phyloP scores from a whole-genome alignment of 2,797 vertebrate genomes.

The Chelon labrosus region DNA sequence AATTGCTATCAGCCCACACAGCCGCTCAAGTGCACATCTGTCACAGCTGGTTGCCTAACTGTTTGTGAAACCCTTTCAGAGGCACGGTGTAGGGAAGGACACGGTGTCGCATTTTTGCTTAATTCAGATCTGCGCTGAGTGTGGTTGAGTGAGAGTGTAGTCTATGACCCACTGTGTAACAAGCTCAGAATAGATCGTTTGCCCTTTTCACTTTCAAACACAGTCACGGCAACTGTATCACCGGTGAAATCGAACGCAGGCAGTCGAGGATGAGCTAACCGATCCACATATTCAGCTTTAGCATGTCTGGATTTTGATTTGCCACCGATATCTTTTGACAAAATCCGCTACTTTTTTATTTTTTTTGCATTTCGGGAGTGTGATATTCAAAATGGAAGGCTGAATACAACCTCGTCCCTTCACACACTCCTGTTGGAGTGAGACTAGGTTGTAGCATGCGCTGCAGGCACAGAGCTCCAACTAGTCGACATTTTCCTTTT shows the following conservation, averaged over 20 bases:
- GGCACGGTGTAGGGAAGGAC: slow-evolving; percentile 34
- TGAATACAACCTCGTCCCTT: slow-evolving; percentile 40
- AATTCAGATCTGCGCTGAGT: slow-evolving; percentile 47
- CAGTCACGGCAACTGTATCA: slow-evolving; percentile 10
- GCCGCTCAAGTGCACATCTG: slow-evolving; percentile 59
- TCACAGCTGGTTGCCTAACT: slow-evolving; percentile 40
- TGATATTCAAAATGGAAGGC: slow-evolving; percentile 39
- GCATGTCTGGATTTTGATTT: too few species aligned
- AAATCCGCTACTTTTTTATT: slow-evolving; percentile 21
- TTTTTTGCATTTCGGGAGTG: slow-evolving; percentile 35
- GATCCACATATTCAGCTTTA: neutral
- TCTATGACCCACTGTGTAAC: slow-evolving; percentile 36
- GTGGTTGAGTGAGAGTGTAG: slow-evolving; percentile 27
- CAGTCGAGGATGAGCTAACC: slow-evolving; percentile 1
- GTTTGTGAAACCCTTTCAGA: slow-evolving; percentile 45
- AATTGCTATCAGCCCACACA: slow-evolving; percentile 24
- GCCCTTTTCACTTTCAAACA: slow-evolving; percentile 39
- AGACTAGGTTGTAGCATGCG: slow-evolving; percentile 34
- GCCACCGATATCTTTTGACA: slow-evolving; percentile 3
- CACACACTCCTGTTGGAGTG: slow-evolving; percentile 16
- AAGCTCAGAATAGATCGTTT: slow-evolving; percentile 48
- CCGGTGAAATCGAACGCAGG: slow-evolving; percentile 22
- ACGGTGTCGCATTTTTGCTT: slow-evolving; percentile 30
- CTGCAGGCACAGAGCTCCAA: slow-evolving; percentile 30
- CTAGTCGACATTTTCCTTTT: slow-evolving; percentile 29